These are phyloP conservation scores for Threskiornis aethiopicus DNA, from an alignment of 2,797 vertebrate species.

Conservation along the genomic window DNA sequence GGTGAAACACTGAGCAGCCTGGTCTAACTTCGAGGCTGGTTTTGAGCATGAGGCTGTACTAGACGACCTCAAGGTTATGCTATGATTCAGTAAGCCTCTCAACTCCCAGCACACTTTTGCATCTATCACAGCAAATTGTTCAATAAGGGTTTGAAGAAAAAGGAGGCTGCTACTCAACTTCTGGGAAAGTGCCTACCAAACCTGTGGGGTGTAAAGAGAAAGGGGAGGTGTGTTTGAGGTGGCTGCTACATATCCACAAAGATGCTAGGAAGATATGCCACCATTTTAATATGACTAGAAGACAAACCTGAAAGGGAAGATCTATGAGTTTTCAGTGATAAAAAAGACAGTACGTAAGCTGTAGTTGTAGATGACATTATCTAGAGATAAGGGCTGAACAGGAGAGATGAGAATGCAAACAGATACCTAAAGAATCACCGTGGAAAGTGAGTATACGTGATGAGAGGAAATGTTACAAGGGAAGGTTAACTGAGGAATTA, in stretches of 20 bases:
- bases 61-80: background rate
- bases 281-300: background rate
- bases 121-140: background rate
- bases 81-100: background rate
- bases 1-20: background rate
- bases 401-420: background rate
- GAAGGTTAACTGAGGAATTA: background rate
- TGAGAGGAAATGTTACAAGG: background rate
- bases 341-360: background rate
- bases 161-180: background rate
- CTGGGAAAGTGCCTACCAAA: background rate
- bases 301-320: background rate
- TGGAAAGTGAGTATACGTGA: background rate
- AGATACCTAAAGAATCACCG: background rate
- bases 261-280: background rate
- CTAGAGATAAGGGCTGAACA: background rate
- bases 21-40: background rate
- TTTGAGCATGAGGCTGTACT: background rate
- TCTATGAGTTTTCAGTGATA: background rate
- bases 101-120: background rate
- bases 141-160: background rate
- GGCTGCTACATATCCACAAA: background rate
- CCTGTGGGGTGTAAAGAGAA: background rate
- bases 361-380: background rate
- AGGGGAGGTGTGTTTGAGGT: background rate